These are phyloP conservation scores for cattle (Bos taurus) DNA, from an alignment of 2,113 vertebrate genomes.

Conservation along the genomic window DNA sequence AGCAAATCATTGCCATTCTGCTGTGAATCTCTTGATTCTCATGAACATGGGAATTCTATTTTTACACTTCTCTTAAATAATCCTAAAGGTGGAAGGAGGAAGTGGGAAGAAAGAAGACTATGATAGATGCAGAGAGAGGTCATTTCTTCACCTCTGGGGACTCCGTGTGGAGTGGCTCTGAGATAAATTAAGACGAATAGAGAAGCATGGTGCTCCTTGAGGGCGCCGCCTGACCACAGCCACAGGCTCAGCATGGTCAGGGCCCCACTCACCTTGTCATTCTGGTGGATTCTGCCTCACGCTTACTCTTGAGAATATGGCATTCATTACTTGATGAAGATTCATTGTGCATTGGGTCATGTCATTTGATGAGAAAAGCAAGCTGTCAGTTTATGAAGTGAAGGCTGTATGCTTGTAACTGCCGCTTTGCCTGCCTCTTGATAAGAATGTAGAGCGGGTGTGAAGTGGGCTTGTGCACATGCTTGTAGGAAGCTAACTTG, in stretches of 20 bases:
- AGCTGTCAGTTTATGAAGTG: too few relatives aligned
- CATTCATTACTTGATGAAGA: neutral
- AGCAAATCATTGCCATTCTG: accelerated
- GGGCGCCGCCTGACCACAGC: accelerated
- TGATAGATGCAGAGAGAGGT: neutral
- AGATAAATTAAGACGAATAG: neutral
- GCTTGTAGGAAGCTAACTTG: accelerated
- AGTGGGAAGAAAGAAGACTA: neutral
- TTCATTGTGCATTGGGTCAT: neutral
- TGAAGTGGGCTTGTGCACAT: accelerated
- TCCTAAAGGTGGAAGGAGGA: neutral
- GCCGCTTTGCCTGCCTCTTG: neutral
- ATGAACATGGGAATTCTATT: neutral
- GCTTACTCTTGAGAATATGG: neutral
- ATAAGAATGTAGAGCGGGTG: accelerated
- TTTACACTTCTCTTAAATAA: neutral
- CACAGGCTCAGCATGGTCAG: neutral
- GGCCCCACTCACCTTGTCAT: accelerated
- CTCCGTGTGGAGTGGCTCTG: accelerated
- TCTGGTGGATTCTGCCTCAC: neutral
- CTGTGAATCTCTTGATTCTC: neutral
- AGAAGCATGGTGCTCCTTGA: neutral
- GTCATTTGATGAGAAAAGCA: neutral
- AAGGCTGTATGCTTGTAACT: accelerated
- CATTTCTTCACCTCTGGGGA: accelerated